Percentiles rank a stretch among this genome's conserved stretches.
These are phyloP conservation scores for Varanus komodoensis DNA, from an alignment of 2,113 vertebrate species.

Conservation along the genomic window DNA sequence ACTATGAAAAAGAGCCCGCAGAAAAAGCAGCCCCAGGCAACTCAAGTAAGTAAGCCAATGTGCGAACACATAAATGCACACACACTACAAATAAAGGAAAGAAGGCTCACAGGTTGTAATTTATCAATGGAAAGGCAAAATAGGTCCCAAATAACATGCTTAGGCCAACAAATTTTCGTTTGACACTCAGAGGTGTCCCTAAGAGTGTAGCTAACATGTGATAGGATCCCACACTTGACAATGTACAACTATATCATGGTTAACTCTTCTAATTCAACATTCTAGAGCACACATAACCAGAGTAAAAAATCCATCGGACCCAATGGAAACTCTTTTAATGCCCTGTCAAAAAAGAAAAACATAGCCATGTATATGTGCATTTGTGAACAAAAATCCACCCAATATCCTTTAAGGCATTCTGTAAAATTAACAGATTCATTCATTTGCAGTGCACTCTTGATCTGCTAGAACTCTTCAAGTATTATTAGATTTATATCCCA, in stretches of 20 bases:
- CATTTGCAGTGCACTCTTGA: background rate
- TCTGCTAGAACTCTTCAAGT: background rate
- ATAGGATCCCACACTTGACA: background rate
- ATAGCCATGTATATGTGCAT: background rate
- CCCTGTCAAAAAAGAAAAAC: background rate
- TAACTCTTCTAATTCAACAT: background rate
- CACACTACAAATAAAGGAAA: background rate
- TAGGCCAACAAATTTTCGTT: background rate
- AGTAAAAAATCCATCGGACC: background rate
- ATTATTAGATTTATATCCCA: background rate
- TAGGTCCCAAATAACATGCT: background rate
- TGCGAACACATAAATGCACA: too few relatives aligned
- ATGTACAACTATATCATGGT: background rate
- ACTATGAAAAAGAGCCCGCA: background rate
- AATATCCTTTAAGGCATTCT: slow-evolving; percentile 11
- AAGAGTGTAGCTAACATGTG: background rate
- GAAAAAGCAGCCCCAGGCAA: background rate
- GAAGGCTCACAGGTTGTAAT: background rate
- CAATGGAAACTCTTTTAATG: background rate
- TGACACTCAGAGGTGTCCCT: background rate
- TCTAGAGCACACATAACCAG: background rate
- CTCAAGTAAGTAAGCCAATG: background rate
- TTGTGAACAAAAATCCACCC: background rate
- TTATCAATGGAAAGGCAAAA: background rate
- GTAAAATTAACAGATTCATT: background rate